phyloP scores from a whole-genome alignment of 2,797 vertebrate species.

The Perodicticus potto region DNA sequence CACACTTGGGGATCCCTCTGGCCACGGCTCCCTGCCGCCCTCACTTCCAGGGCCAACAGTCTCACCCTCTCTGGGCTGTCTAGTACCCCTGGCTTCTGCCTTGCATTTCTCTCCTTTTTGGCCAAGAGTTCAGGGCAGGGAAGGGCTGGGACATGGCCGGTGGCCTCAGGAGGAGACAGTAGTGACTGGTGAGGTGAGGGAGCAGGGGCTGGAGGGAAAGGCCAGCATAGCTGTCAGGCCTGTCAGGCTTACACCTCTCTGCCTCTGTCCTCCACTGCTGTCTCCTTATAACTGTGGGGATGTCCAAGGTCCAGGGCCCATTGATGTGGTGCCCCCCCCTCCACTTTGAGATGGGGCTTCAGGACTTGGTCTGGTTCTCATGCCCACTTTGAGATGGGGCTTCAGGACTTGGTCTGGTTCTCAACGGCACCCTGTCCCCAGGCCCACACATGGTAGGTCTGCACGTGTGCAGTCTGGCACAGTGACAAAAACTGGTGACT shows the following conservation, averaged over 20 bases:
- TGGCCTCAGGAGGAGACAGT: neutral
- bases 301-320: neutral
- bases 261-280: neutral
- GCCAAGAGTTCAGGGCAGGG: neutral
- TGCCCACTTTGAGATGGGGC: neutral
- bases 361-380: no score
- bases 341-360: neutral
- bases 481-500: neutral
- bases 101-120: no score
- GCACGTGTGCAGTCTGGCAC: neutral
- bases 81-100: neutral
- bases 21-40: neutral
- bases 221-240: neutral
- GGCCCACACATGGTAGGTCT: neutral
- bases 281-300: neutral
- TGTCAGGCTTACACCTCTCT: neutral
- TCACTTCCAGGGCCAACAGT: neutral
- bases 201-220: neutral
- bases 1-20: neutral
- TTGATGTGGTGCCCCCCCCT: no score
- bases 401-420: no score
- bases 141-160: neutral
- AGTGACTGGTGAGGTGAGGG: neutral
- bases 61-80: neutral
- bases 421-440: neutral